Evolutionary conservation across 1,140 invertebrate genomes (phyloP).

Genomic region (Caerostris extrusa): DNA sequence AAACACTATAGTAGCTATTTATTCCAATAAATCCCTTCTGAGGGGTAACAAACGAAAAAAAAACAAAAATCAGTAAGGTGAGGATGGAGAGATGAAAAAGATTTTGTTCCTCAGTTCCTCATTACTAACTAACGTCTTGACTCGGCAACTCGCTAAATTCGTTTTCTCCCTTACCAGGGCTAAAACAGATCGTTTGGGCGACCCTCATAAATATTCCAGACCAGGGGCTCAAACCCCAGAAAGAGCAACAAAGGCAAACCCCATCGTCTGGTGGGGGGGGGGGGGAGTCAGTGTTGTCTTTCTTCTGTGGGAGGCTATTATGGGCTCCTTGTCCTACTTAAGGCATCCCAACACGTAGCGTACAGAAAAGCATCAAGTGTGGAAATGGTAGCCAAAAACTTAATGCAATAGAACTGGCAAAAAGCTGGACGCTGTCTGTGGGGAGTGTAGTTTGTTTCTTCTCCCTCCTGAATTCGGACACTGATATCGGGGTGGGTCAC

Average conservation of each 20-base stretch:
- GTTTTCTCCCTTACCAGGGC: conserved; percentile 29
- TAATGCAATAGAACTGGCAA: conserved; percentile 48
- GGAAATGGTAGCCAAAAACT: conserved; percentile 26
- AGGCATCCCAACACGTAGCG: conserved; percentile 39
- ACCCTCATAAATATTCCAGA: conserved; percentile 56
- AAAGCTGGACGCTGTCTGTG: conserved; percentile 18
- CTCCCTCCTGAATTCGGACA: neutral
- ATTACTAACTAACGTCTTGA: conserved; percentile 63
- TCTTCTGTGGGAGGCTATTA: conserved; percentile 32
- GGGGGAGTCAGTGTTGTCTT: conserved; percentile 32
- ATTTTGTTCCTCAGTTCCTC: conserved; percentile 43
- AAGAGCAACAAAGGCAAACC: conserved; percentile 26
- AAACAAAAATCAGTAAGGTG: conserved; percentile 13
- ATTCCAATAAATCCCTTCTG: conserved; percentile 3
- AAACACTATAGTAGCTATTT: neutral
- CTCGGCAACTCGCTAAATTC: conserved; percentile 58
- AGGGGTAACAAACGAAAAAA: neutral
- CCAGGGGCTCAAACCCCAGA: neutral
- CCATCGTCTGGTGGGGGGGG: neutral
- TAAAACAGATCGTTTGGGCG: conserved; percentile 56
- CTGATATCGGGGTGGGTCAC: neutral
- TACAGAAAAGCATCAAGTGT: conserved; percentile 57
- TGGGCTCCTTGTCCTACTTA: conserved; percentile 48
- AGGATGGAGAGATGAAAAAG: conserved; percentile 26
- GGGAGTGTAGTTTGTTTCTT: neutral